Base-by-base conservation (phyloP, 2,888 invertebrate genomes). In the Epistrophe grossulariae region DNA sequence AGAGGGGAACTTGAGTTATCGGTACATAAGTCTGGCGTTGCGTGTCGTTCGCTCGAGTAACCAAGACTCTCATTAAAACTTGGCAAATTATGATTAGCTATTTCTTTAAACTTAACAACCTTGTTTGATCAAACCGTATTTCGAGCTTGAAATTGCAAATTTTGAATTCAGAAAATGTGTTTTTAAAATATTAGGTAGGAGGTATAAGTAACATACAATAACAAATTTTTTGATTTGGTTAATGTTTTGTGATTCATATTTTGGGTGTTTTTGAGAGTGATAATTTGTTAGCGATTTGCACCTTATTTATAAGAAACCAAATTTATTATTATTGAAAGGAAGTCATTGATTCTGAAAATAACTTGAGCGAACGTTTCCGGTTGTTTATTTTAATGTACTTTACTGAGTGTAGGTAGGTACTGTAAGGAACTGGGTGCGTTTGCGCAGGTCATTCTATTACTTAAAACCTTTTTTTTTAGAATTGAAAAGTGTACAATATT, bases 81-180 rank as follows among this genome's bases (percentile, higher is more conserved):
- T 74, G 64, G 79, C 82, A 87, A 87, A 87, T 87, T 82, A 87
- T 87, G 79, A 82, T 82, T 76, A 82, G 71, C 59, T 78, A 79
- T 70, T 74, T 68, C 55, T 40, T 48, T 19, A 10, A n/a, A 7
- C n/a, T 48, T 3, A 24, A 24, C 24, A 28, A 55, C 52, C 52
- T 55, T 55, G 28, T 24, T 55, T 55, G n/a, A 55, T 55, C 13
- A 55, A 19, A n/a, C 15, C 13, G 7, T n/a, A n/a, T 45, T 45
- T 15, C 6, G 10, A 11, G 5, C 17, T 50, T 19, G 10, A 19
- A 15, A 28, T 55, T 55, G 13, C 8, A 28, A 55, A 28, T 15
- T 28, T 15, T 4, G 0, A 28, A 4, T 15, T 24, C 24, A 13
- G 8, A 28, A 55, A 7, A 28, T 55, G 24, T 55, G 24, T 55